Percentiles rank a stretch among this genome's conserved stretches.
Evolutionary conservation across 2,797 vertebrate genomes (phyloP).

Genomic region (Odontamblyopus lacepedii): DNA sequence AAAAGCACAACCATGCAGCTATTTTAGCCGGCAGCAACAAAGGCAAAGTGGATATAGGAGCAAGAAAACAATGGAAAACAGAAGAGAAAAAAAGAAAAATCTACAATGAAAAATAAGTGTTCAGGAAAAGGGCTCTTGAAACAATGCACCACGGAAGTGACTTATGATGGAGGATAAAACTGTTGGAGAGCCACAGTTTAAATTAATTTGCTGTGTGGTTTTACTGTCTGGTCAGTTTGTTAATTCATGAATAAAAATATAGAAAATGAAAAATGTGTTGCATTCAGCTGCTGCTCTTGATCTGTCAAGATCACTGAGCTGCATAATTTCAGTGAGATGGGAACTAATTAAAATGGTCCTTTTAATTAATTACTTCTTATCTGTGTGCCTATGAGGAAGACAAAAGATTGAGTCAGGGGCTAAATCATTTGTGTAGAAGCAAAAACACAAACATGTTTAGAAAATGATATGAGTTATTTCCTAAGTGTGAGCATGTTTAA

Average conservation of each 20-base stretch:
- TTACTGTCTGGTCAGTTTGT: neutral
- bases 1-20: constrained; percentile 24
- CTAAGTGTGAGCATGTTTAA: constrained; percentile 4
- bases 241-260: neutral
- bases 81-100: constrained; percentile 1
- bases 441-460: constrained; percentile 5
- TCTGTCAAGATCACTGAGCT: constrained; percentile 26
- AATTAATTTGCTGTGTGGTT: neutral
- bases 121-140: constrained; percentile 26
- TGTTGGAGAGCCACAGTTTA: neutral
- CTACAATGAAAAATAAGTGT: constrained; percentile 10
- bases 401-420: constrained; percentile 29
- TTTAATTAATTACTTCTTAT: constrained; percentile 71
- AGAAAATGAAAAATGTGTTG: constrained; percentile 8
- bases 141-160: neutral
- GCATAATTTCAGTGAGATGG: constrained; percentile 46
- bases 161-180: constrained; percentile 7
- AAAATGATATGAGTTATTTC: neutral
- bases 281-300: constrained; percentile 1
- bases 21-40: constrained; percentile 40
- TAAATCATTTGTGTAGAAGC: constrained; percentile 33
- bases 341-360: constrained; percentile 69
- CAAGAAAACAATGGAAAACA: constrained; percentile 19
- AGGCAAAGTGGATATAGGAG: constrained; percentile 32
- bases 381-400: constrained; percentile 41